Conservation (phyloP, 2,888 invertebrate genomes). For the Acanthosoma haemorrhoidale region DNA sequence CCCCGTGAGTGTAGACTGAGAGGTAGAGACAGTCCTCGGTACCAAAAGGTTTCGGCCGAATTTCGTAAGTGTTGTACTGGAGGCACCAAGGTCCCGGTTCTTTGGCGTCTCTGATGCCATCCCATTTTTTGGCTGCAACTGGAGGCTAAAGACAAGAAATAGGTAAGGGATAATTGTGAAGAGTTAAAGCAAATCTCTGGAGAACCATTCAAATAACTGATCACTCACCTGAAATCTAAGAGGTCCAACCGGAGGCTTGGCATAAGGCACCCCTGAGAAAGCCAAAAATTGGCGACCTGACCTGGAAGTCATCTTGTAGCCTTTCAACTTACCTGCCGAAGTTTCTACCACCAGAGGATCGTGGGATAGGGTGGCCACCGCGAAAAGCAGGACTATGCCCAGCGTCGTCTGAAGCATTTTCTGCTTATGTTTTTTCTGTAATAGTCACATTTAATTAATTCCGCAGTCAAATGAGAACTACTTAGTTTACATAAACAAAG, state of each 20-base stretch:
- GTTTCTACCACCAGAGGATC: background rate
- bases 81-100: background rate
- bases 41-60: constrained; percentile 13
- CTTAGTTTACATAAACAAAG: too few relatives aligned
- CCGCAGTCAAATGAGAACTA: too few relatives aligned
- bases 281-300: background rate
- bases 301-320: constrained; percentile 4
- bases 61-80: background rate
- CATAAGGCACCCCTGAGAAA: constrained; percentile 8
- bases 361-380: background rate
- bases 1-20: constrained; percentile 36
- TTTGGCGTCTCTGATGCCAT: constrained; percentile 17
- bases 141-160: constrained; percentile 13
- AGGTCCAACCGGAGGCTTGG: background rate
- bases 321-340: background rate
- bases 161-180: too few relatives aligned
- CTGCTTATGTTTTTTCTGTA: too few relatives aligned
- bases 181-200: too few relatives aligned
- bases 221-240: background rate
- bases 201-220: too few relatives aligned
- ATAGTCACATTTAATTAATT: too few relatives aligned
- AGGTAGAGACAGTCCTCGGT: constrained; percentile 38
- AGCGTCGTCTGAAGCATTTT: too few relatives aligned
- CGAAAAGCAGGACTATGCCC: background rate
- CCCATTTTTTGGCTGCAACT: constrained; percentile 20